A percentile compares a stretch with the other conserved stretches of the same genome.
Evolutionary conservation across 1,140 invertebrate species (phyloP).

Genomic region (Drosophila novamexicana): DNA sequence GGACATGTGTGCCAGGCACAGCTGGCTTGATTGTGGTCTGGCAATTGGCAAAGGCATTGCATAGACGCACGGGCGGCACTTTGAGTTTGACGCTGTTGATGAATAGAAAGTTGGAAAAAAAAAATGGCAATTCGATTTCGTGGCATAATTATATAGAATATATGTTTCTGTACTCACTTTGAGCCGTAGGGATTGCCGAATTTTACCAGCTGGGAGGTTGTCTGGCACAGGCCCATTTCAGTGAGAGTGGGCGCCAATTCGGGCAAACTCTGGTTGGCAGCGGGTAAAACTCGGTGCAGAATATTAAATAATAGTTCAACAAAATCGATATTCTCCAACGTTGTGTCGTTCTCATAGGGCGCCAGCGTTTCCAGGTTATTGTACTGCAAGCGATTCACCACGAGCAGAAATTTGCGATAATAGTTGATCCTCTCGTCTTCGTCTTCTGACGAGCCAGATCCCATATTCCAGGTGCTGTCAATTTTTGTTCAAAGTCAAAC

Average conservation of each 20-base stretch:
- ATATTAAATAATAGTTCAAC: slow-evolving; percentile 47
- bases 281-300: slow-evolving; percentile 27
- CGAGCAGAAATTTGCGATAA: slow-evolving; percentile 55
- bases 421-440: slow-evolving; percentile 23
- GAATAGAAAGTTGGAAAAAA: not conserved
- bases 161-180: slow-evolving; percentile 28
- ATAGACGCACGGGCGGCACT: slow-evolving; percentile 8
- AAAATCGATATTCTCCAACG: slow-evolving; percentile 45
- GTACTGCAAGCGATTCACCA: slow-evolving; percentile 54
- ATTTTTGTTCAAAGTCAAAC: not conserved
- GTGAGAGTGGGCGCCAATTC: slow-evolving; percentile 58
- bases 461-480: slow-evolving; percentile 46
- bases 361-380: slow-evolving; percentile 47
- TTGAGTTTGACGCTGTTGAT: slow-evolving; percentile 5
- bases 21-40: not conserved
- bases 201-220: slow-evolving; percentile 51
- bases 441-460: not conserved
- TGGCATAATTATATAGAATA: not conserved
- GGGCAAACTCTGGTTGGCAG: not conserved
- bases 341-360: slow-evolving; percentile 64
- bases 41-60: slow-evolving; percentile 13
- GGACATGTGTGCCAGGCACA: not conserved
- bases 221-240: slow-evolving; percentile 70
- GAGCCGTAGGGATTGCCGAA: slow-evolving; percentile 65
- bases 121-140: too few species aligned